Base-by-base conservation (phyloP, 2,888 invertebrate species). In the Oscheius sp. region DNA sequence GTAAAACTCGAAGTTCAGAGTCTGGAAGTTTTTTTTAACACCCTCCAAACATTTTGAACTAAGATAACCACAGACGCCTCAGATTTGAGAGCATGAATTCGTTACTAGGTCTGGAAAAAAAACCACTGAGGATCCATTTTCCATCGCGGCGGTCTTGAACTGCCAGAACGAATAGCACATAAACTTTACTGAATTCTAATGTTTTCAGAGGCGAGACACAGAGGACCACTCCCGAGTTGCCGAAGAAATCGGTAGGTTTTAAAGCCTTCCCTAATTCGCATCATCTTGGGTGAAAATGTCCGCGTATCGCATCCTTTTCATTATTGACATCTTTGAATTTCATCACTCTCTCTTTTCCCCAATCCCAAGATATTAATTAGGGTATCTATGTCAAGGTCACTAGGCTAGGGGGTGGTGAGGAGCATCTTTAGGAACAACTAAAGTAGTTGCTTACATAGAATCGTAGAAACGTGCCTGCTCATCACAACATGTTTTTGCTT, bases 231-330 rank as follows among this genome's bases (percentile, higher is more conserved):
- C 42, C 13, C 47, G 29, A 48, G 33, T 32, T 29, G 68, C 42
- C 37, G 68, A 68, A 55, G 53, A 42, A 21, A 37, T 68, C 53
- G 68, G 68, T 68, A 68, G 7, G 68, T 68, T 55, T 53, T 10
- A 42, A 42, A 3, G 42, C 42, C 37, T 48, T 50, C 13, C 11
- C 48, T 21, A 47, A n/a, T 47, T 63, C 47, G 48, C 47, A 21
- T 47, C 33, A 33, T 60, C 32, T 60, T 60, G 32, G 60, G 37
- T 37, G 68, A 13, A 55, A 35, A 21, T 53, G 53, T 68, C 55
- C 68, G 68, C 68, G 68, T 68, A 53, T 55, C 53, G 68, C 55
- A 33, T 33, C 53, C 50, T 48, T 63, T 37, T 60, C 37, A n/a
- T 53, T 35, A 68, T 68, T 68, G 37, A 68, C 68, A 68, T 68